These are phyloP conservation scores for Anser brachyrhynchus DNA, from an alignment of 2,113 vertebrate species.

Conservation along the genomic window DNA sequence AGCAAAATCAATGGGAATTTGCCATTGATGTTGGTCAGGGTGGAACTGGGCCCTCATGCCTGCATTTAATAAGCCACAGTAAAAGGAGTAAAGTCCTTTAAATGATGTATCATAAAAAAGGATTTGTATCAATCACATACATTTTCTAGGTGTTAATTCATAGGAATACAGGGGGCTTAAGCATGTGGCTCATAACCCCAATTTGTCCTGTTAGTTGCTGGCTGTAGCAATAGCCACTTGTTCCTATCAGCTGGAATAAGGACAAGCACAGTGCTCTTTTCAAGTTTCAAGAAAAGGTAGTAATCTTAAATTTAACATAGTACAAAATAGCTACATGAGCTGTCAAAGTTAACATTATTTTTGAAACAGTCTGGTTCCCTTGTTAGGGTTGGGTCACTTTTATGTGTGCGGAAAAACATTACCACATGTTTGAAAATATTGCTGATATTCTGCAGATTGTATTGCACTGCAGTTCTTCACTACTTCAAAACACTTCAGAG, in stretches of 20 bases:
- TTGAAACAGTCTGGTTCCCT: constrained; percentile 75
- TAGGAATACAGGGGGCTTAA: background rate
- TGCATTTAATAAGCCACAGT: constrained; percentile 31
- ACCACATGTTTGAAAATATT: constrained; percentile 88
- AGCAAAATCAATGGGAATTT: constrained; percentile 39
- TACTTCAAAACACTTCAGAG: constrained; percentile 84
- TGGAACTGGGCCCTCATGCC: background rate
- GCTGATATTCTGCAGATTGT: constrained; percentile 84
- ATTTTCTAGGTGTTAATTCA: constrained; percentile 42
- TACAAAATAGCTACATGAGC: constrained; percentile 75
- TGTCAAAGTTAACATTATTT: constrained; percentile 83
- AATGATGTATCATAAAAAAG: constrained; percentile 8
- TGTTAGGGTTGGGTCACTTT: constrained; percentile 80
- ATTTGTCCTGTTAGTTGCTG: background rate
- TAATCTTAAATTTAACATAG: constrained; percentile 74
- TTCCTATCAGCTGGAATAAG: background rate
- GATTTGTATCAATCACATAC: constrained; percentile 30
- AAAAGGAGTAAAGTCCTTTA: constrained; percentile 33
- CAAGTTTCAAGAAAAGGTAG: constrained; percentile 66
- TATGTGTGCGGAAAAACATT: constrained; percentile 87
- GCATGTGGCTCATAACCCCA: background rate
- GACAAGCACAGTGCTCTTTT: background rate
- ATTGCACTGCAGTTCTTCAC: constrained; percentile 69
- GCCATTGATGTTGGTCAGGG: background rate
- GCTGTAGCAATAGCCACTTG: constrained; percentile 16